phyloP scores from a whole-genome alignment of 2,888 invertebrate genomes.

The Pollenia griseotomentosa region DNA sequence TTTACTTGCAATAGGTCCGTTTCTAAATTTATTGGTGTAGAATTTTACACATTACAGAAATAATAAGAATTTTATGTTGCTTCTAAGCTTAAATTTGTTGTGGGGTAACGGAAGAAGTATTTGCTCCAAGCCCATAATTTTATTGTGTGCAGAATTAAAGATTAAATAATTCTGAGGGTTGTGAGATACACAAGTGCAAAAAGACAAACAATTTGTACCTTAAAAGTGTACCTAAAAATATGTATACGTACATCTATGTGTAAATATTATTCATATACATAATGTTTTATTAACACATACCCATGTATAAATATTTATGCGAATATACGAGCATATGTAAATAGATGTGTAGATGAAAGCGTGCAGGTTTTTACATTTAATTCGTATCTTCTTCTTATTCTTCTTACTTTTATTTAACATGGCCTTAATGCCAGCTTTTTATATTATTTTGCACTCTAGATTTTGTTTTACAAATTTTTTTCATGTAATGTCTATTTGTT shows the following conservation, averaged over 20 bases:
- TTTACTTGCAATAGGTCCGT: no score
- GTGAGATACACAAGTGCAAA: constrained; percentile 21
- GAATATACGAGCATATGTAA: background rate
- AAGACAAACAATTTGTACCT: constrained; percentile 2
- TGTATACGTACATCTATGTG: background rate
- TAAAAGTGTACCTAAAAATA: background rate
- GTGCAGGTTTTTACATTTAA: constrained; percentile 63
- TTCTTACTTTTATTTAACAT: constrained; percentile 32
- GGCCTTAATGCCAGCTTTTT: constrained; percentile 52
- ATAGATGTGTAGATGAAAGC: constrained; percentile 34
- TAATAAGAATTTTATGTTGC: no score
- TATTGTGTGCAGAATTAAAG: constrained; percentile 18
- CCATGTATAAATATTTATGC: background rate
- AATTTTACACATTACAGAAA: no score
- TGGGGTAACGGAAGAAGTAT: constrained; percentile 4
- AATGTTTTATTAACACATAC: no score
- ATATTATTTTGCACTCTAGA: constrained; percentile 39
- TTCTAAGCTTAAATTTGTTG: no score
- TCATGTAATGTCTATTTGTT: constrained; percentile 31
- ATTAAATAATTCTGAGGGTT: constrained; percentile 55
- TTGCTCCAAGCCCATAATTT: constrained; percentile 37
- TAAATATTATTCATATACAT: background rate
- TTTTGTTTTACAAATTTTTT: background rate
- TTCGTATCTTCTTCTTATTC: constrained; percentile 44
- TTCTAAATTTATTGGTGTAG: no score